These are phyloP conservation scores for Noctua fimbriata DNA, from an alignment of 2,888 invertebrate species.

Conservation along the genomic window DNA sequence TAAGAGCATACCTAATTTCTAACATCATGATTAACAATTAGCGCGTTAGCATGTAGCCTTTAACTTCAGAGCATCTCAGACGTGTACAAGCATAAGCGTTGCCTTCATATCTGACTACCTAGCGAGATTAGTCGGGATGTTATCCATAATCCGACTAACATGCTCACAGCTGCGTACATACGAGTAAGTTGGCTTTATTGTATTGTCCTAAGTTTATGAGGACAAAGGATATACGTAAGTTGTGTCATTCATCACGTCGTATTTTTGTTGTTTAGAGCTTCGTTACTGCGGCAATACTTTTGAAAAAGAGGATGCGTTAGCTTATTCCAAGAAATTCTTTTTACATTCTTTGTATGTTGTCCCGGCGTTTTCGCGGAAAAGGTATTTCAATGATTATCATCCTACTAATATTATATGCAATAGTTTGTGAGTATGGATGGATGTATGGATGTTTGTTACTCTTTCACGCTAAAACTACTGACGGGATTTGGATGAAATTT, in stretches of 20 bases:
- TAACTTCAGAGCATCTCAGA: neutral
- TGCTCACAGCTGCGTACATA: slow-evolving; percentile 13
- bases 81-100: neutral
- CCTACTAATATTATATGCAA: no score
- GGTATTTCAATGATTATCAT: no score
- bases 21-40: neutral
- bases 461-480: no score
- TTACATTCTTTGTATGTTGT: no score
- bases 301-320: no score
- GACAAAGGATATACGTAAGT: neutral
- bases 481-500: no score
- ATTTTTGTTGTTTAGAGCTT: neutral
- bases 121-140: slow-evolving; percentile 27
- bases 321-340: no score
- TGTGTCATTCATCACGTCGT: neutral
- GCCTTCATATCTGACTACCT: neutral
- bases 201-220: neutral
- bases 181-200: neutral
- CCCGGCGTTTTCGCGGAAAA: no score
- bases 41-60: neutral
- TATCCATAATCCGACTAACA: slow-evolving; percentile 23
- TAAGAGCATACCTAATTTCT: neutral
- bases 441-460: no score
- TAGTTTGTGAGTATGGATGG: no score
- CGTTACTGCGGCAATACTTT: neutral